phyloP scores from a whole-genome alignment of 2,888 invertebrate species.

The Torymus tubicola region DNA sequence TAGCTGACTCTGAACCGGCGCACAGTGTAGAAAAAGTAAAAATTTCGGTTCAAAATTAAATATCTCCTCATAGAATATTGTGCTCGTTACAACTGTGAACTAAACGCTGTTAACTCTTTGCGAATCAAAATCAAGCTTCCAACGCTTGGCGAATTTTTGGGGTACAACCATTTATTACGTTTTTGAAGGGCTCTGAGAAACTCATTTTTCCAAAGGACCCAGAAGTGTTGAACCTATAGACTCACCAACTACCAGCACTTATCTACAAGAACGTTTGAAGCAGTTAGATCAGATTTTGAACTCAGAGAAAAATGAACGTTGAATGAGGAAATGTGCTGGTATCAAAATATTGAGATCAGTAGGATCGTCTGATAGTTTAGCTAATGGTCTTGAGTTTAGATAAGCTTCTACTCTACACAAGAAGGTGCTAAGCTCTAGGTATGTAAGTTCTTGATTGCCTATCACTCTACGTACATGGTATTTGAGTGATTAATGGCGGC shows the following conservation, averaged over 20 bases:
- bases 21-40: too few species aligned
- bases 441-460: too few species aligned
- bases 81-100: too few species aligned
- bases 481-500: too few species aligned
- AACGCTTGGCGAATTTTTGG: not conserved
- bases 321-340: not conserved
- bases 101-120: too few species aligned
- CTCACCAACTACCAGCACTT: not conserved
- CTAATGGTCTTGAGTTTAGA: not conserved
- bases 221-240: slow-evolving; percentile 8
- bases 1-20: too few species aligned
- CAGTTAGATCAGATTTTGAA: not conserved
- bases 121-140: too few species aligned
- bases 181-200: not conserved
- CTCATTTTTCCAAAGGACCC: not conserved
- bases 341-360: not conserved
- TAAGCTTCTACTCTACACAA: not conserved
- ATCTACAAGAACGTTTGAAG: not conserved
- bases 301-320: not conserved
- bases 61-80: too few species aligned
- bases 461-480: too few species aligned
- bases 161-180: not conserved
- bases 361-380: slow-evolving; percentile 14
- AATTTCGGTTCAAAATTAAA: too few species aligned
- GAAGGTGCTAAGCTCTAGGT: too few species aligned